A percentile compares a stretch with the other conserved stretches of the same genome.
Evolutionary conservation across 2,113 vertebrate species (phyloP).

Genomic region (Lasiurus borealis): DNA sequence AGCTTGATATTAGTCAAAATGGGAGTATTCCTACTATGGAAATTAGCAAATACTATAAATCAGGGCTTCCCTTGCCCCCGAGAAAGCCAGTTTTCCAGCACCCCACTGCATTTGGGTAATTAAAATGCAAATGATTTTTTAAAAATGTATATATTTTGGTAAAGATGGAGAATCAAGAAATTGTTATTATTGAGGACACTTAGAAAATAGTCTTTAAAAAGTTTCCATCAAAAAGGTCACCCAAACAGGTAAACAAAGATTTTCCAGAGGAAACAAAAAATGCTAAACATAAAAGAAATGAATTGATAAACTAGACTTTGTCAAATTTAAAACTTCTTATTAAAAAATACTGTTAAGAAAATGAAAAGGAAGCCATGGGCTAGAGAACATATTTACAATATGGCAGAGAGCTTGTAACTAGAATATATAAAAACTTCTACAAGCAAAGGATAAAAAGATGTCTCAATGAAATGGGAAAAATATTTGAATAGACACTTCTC

Average conservation of each 20-base stretch:
- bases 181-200: neutral
- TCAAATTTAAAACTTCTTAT: conserved; percentile 8
- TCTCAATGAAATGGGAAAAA: neutral
- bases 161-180: neutral
- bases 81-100: conserved; percentile 6
- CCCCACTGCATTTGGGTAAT: neutral
- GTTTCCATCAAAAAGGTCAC: neutral
- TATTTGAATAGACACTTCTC: neutral
- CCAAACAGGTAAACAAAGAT: neutral
- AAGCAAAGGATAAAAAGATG: neutral
- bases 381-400: neutral
- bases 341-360: neutral
- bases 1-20: neutral
- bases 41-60: neutral
- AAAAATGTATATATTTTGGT: neutral
- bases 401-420: neutral
- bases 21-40: neutral
- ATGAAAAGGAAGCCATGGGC: neutral
- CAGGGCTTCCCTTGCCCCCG: neutral
- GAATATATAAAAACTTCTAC: neutral
- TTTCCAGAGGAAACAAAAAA: conserved; percentile 26
- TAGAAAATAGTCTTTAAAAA: conserved; percentile 35
- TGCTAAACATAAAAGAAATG: neutral
- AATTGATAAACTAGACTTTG: neutral
- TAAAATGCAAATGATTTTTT: conserved; percentile 9